Conservation (phyloP, 2,888 invertebrate species). For the Listrodromus nycthemerus region DNA sequence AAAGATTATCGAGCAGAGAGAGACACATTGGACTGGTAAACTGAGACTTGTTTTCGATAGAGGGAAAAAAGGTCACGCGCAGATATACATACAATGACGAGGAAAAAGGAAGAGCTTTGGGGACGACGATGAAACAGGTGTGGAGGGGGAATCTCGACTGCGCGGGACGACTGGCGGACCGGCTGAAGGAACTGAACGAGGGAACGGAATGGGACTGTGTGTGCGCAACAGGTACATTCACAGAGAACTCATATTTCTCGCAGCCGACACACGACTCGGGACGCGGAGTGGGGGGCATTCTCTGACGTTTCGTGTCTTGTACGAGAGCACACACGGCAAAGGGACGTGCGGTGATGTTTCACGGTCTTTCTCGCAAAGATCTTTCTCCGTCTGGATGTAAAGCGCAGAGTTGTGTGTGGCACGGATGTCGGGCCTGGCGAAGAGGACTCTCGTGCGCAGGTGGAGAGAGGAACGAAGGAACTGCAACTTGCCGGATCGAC, state of each 20-base stretch:
- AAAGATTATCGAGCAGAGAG: neutral
- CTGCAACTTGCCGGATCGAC: constrained; percentile 68
- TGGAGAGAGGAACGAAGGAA: constrained; percentile 51
- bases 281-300: neutral
- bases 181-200: constrained; percentile 46
- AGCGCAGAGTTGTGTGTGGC: constrained; percentile 11
- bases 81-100: constrained; percentile 51
- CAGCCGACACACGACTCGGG: constrained; percentile 15
- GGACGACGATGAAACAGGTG: constrained; percentile 32
- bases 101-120: constrained; percentile 4
- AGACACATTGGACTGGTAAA: constrained; percentile 48
- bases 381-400: neutral
- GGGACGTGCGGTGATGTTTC: constrained; percentile 18
- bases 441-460: constrained; percentile 28
- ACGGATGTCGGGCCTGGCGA: constrained; percentile 9
- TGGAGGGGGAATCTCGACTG: constrained; percentile 30
- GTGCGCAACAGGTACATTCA: constrained; percentile 65
- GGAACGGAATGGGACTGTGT: constrained; percentile 52
- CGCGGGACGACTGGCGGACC: constrained; percentile 21
- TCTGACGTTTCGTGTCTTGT: constrained; percentile 5
- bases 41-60: constrained; percentile 47
- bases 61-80: constrained; percentile 46
- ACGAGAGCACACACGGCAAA: constrained; percentile 1
- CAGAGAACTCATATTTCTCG: constrained; percentile 58
- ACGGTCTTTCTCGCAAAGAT: neutral